Evolutionary conservation across 2,888 invertebrate genomes (phyloP), one percentile per base, ranked within the genome.

Genomic region (Pristionchus japonicus): DNA sequence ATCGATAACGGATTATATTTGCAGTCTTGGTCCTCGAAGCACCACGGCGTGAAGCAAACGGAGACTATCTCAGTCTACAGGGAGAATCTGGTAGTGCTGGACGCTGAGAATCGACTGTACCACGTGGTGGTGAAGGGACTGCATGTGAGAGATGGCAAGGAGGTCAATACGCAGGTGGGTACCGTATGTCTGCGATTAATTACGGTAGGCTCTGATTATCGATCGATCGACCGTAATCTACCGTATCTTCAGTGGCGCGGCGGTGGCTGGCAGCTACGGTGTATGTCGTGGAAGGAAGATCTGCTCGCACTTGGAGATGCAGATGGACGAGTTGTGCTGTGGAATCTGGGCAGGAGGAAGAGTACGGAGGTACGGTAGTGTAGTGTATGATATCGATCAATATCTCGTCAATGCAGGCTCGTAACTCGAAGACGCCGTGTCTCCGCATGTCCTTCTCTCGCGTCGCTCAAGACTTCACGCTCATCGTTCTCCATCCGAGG

Each of bases 51-150:
- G n/a, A 90, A 20, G 90, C 90, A 15, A 90, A 90, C 87, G 88
- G 89, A 34, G 90, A 89, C n/a, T 84, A 87, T 40, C 89, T 90
- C 84, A 88, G 90, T 92, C 23, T 91, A 89, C 88, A 89, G 95
- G 86, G 95, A 95, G 92, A 95, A 95, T 92, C 94, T 95, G 89
- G 95, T 96, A 37, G 95, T 95, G 88, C 95, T 95, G 15, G 95
- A 95, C 91, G 92, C 91, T 17, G 95, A 95, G 77, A 95, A 95
- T 49, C 93, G 95, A 4, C 93, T 95, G 70, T 95, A 95, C 90
- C 95, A 95, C 90, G 95, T 95, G 88, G 95, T 95, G 15, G 95
- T 95, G 7, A 95, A 95, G 90, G 95, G 95, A 11, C 95, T 94
- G 88, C 94, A 95, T 77, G 95, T 95, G 86, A 94, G 95, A 84